Percentiles rank a stretch among this genome's conserved stretches.
Evolutionary conservation across 2,888 invertebrate genomes (phyloP).

Genomic region (Podabrus alpinus): DNA sequence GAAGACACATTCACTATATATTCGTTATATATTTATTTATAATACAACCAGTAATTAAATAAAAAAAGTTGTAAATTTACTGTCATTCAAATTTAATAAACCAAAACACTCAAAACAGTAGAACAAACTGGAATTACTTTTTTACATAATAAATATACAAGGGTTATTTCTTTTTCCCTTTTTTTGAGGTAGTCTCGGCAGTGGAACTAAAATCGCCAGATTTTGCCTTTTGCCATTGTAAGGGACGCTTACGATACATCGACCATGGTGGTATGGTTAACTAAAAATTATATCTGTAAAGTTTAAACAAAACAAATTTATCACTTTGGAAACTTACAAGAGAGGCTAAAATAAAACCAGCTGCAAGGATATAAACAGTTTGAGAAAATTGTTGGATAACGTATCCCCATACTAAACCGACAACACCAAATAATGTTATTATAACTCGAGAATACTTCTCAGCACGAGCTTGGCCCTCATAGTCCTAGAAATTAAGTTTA

Average conservation of each 20-base stretch:
- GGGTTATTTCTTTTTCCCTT: slow-evolving; percentile 25
- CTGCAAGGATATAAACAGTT: slow-evolving; percentile 89
- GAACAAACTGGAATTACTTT: neutral
- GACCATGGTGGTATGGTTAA: slow-evolving; percentile 96
- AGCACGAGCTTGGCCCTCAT: slow-evolving; percentile 87
- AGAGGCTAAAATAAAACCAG: slow-evolving; percentile 86
- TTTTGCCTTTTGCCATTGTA: slow-evolving; percentile 86
- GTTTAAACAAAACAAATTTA: neutral
- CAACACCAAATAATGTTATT: slow-evolving; percentile 86
- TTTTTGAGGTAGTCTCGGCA: slow-evolving; percentile 45
- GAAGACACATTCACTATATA: no score
- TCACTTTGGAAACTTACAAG: slow-evolving; percentile 66
- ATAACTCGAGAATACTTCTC: slow-evolving; percentile 89
- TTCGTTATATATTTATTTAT: no score
- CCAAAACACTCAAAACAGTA: no score
- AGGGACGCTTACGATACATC: slow-evolving; percentile 84
- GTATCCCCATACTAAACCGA: slow-evolving; percentile 91
- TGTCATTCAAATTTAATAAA: neutral
- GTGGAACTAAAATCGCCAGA: slow-evolving; percentile 44
- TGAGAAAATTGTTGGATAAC: slow-evolving; percentile 94
- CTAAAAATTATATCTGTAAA: slow-evolving; percentile 50
- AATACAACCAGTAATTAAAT: neutral
- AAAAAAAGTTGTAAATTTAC: neutral
- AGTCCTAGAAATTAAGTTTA: slow-evolving; percentile 67
- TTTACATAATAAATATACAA: neutral